These are phyloP conservation scores for Alaudala cheleensis DNA, from an alignment of 2,113 vertebrate genomes.

Conservation along the genomic window DNA sequence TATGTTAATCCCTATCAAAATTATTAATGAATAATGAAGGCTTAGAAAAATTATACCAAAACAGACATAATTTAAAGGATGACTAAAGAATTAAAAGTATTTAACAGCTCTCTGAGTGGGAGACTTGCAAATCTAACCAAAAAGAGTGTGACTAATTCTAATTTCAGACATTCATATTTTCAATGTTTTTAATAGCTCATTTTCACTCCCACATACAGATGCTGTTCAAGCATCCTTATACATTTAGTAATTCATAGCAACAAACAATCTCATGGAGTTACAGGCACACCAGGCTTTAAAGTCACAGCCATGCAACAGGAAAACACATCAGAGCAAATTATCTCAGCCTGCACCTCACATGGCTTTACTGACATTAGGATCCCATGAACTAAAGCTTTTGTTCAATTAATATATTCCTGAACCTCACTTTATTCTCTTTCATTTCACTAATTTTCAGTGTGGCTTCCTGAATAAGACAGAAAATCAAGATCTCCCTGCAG, in stretches of 20 bases:
- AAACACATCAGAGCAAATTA: not conserved
- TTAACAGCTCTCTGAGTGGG: not conserved
- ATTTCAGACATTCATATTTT: constrained; percentile 7
- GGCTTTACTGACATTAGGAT: not conserved
- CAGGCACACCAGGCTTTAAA: not conserved
- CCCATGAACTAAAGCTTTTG: not conserved
- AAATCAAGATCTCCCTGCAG: not conserved
- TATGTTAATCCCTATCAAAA: not conserved
- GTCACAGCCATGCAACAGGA: not conserved
- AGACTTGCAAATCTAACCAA: not conserved
- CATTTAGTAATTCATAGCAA: not conserved
- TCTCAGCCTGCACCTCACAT: not conserved
- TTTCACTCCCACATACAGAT: not conserved
- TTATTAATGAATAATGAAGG: constrained; percentile 1
- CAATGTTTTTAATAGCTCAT: not conserved
- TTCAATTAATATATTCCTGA: not conserved
- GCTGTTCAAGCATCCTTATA: not conserved
- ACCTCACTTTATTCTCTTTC: not conserved
- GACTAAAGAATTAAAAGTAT: not conserved
- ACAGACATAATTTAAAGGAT: not conserved
- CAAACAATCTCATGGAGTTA: not conserved
- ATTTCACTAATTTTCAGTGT: not conserved
- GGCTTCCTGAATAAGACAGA: not conserved
- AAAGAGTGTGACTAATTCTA: not conserved
- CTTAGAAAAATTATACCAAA: not conserved